Conservation (phyloP, 2,797 vertebrate genomes). For the Astyanax mexicanus region DNA sequence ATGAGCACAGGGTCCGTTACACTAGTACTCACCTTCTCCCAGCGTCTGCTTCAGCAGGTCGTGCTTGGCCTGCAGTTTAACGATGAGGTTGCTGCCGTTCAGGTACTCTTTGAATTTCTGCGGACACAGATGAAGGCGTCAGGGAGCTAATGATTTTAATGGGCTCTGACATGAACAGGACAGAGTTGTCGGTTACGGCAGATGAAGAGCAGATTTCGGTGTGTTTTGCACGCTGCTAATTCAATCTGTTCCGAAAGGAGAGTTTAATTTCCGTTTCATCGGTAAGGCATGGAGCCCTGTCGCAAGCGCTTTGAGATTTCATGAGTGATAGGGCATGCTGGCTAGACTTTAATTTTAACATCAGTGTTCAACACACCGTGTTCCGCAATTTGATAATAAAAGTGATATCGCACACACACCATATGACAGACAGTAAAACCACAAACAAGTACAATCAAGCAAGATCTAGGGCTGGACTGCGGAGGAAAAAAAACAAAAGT, state of each 20-base stretch:
- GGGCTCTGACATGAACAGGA: slow-evolving; percentile 43
- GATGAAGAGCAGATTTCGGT: slow-evolving; percentile 38
- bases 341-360: slow-evolving; percentile 42
- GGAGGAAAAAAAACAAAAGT: background rate
- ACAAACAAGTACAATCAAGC: background rate
- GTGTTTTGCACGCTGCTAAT: slow-evolving; percentile 41
- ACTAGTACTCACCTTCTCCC: slow-evolving; percentile 90
- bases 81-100: slow-evolving; percentile 97
- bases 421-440: slow-evolving; percentile 26
- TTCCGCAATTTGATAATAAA: slow-evolving; percentile 43
- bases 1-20: slow-evolving; percentile 29
- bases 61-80: slow-evolving; percentile 97
- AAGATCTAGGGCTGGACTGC: background rate
- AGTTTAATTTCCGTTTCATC: slow-evolving; percentile 58
- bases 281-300: slow-evolving; percentile 39
- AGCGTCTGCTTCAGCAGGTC: slow-evolving; percentile 96
- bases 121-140: slow-evolving; percentile 54
- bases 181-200: slow-evolving; percentile 30
- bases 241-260: slow-evolving; percentile 52
- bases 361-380: slow-evolving; percentile 18
- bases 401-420: background rate
- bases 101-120: slow-evolving; percentile 98
- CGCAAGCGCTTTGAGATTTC: slow-evolving; percentile 41
- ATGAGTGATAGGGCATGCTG: slow-evolving; percentile 29
- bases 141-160: slow-evolving; percentile 49